Evolutionary conservation across 2,888 invertebrate species (phyloP), one percentile per base, ranked within the genome.

Genomic region (Alviniconcha strummeri): DNA sequence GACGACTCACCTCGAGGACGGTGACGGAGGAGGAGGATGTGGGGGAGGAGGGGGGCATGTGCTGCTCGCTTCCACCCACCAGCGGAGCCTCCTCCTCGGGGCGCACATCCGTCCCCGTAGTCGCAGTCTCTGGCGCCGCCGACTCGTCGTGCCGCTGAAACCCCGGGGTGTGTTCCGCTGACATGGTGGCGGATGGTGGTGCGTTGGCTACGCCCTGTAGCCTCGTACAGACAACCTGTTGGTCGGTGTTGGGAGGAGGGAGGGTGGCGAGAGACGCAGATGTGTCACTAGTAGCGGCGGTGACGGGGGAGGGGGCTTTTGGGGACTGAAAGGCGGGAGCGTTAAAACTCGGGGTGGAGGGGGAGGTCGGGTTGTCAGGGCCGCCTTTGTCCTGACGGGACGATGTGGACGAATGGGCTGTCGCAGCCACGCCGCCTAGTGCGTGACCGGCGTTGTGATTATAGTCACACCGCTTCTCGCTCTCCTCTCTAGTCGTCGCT

Each of bases 1-100:
- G 79, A n/a, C 11, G 67, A 11, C 80, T 80, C 69, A 69, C 69
- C 64, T 80, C 80, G 5, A 54, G 17, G 67, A 6, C n/a, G 11
- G 56, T 17, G 76, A 17, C 7, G 78, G 60, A 11, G 60, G 60
- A 4, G 60, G 60, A 36, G 36, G 36, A 36, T 36, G 11, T 13
- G 11, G 56, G 56, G 76, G 55, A 1, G 78, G 60, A 11, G 60
- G 60, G 60, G 60, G 60, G 60, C 60, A 19, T 4, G 36, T 19
- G 6, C 9, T 78, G 60, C 71, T 71, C 71, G 71, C 71, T 71
- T 71, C 71, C 7, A 71, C 5, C 71, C 17, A 71, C 71, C 8
- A 71, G 17, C 17, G 13, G 7, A 9, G 17, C n/a, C 71, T 71
- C 71, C 19, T 9, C n/a, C n/a, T 11, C 71, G n/a, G n/a, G 17